Base-by-base conservation (phyloP, 1,140 invertebrate genomes). In the Aricia agestis region DNA sequence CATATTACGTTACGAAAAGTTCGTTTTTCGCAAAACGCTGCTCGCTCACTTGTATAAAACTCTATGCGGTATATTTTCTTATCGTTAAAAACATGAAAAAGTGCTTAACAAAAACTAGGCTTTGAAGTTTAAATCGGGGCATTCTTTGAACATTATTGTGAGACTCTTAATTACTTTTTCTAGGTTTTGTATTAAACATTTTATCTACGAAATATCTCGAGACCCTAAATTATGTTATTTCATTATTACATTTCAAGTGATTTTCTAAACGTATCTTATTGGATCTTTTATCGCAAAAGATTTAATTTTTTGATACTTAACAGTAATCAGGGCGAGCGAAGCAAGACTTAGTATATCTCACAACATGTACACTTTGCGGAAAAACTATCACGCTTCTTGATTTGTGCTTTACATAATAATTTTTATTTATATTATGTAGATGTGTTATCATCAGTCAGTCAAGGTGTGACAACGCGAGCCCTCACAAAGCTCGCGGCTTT, bases 71-170 rank as follows among this genome's bases (percentile, higher is more conserved):
- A 19, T 63, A 19, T 63, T 63, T 63, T 63, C 59, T 63, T 11
- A 63, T 63, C 59, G 59, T 63, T 11, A 63, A 52, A 63, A 63
- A 63, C 17, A 63, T 25, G 59, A 25, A 19, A 63, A 63, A 63
- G 59, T 19, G 18, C 17, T 63, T 31, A 63, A 63, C 19, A 63
- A 63, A 63, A 63, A 63, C 59, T 63, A 63, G 59, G 59, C 17
- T 63, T 19, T 63, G 18, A 63, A 63, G 59, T 63, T 63, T 63
- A 63, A 63, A 25, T 25, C 7, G 19, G 17, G 19, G 18, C 19
- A 63, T 63, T 63, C 18, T 63, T 63, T 63, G 59, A 63, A 25
- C 17, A 19, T 19, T 19, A 19, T 11, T 63, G 18, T 25, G 5
- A 63, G 19, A 19, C 59, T 7, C 10, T 63, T 19, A 63, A 63